These are phyloP conservation scores for Doris montereyensis DNA, from an alignment of 2,888 invertebrate genomes.

Conservation along the genomic window DNA sequence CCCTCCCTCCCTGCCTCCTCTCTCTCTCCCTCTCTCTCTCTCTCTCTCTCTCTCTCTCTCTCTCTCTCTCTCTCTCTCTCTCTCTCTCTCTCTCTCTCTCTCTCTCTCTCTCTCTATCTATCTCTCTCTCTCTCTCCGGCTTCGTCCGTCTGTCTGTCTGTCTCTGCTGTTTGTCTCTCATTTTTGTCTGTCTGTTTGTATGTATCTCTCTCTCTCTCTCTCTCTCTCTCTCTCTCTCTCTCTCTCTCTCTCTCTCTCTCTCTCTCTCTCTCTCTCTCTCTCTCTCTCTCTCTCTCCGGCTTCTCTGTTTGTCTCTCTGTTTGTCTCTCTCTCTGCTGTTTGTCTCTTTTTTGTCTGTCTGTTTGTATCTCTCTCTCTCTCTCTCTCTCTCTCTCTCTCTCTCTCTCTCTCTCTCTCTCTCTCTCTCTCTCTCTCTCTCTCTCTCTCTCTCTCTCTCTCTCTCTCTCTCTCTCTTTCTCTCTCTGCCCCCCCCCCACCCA, in stretches of 20 bases:
- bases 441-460: not conserved
- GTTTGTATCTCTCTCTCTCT: slow-evolving; percentile 1
- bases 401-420: not conserved
- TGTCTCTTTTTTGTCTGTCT: not conserved
- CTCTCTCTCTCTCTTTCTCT: not conserved
- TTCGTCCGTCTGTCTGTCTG: no score
- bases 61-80: not conserved
- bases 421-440: not conserved
- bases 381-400: not conserved
- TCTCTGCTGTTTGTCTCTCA: no score
- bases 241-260: not conserved
- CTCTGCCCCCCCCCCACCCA: not conserved
- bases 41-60: no score
- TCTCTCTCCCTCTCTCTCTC: not conserved
- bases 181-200: no score
- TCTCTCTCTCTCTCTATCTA: not conserved
- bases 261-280: not conserved
- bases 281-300: slow-evolving; percentile 1
- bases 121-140: no score
- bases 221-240: not conserved
- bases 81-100: not conserved
- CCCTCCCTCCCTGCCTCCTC: not conserved
- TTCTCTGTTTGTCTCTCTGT: not conserved
- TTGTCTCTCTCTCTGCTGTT: slow-evolving; percentile 7
- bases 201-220: not conserved